Base-by-base conservation (phyloP, 2,113 vertebrate genomes). In the Nothoprocta perdicaria region DNA sequence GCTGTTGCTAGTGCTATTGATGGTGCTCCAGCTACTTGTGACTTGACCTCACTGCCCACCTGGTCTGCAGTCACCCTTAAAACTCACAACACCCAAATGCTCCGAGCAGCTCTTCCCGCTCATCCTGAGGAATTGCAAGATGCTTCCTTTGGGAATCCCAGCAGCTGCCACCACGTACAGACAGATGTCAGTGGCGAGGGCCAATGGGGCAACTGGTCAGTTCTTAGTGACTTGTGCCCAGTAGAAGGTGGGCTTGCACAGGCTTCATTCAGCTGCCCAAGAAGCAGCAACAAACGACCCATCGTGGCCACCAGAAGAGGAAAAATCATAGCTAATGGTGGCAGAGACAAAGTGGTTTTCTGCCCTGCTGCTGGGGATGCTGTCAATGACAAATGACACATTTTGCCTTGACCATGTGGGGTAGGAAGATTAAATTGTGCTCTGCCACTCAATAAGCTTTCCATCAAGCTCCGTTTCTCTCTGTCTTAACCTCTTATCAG, bases 361-460 rank as follows among this genome's bases (percentile, higher is more conserved):
- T 71, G 87, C 14, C 86, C 78, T 62, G 76, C 87, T 85, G 69
- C 2, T 0, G 1, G 72, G 79, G 75, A 89, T 52, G 43, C 10
- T 43, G 66, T 10, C 81, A 77, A 88, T 84, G 82, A 93, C 79
- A 93, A 93, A 91, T 50, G 79, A 61, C 84, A 68, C 72, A 86
- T 86, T 86, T 80, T 95, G 82, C 72, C 82, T 91, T 27, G 31
- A 72, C 0, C 40, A 26, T 31, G 76, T 57, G 61, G 29, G 82
- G 76, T 88, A 68, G 48, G 61, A 87, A 92, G 87, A 91, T 85
- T 43, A 89, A 93, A 83, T 2, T 38, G 5, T 79, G 73, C 84
- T 88, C 68, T 78, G 89, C 57, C 89, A 88, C 80, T 88, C 89
- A 94, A 89, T 87, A 83, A 93, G 93, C 82, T 87, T 89, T 57